Evolutionary conservation across 35 echinoderm and acorn worm species (phyloP), one percentile per base, ranked within the genome.

Genomic region (Holothuria glaberrima): DNA sequence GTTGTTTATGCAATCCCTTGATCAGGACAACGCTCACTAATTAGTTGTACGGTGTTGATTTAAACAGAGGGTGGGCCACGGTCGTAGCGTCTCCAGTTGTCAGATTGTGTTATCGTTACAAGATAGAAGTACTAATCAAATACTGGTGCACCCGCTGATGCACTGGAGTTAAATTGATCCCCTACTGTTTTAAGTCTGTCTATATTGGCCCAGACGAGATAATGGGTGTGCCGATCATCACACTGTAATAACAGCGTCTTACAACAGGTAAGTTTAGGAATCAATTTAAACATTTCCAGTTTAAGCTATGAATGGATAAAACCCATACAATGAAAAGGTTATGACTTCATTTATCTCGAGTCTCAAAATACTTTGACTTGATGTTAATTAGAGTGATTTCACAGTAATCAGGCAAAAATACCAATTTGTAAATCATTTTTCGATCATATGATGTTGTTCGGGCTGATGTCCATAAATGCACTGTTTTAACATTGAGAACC

Each of bases 21-120:
- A 25, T 30, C 50, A 17, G 12, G 13, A 9, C 0, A 54, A 54
- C 50, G 50, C 44, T 24, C 19, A 78, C 74, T 78, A 78, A 78
- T 78, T 78, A 78, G 74, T 20, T 48, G 18, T 5, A 78, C 44
- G n/a, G 74, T 78, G 74, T 78, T 78, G 74, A 48, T 78, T 78
- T 78, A 48, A 78, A 78, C 74, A n/a, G 44, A 78, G 74, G 74
- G 74, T 33, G 74, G 74, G 74, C 74, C 74, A 22, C 74, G 50
- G 74, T 33, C 74, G 24, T 10, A 24, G 50, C 74, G 74, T 78
- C 74, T 48, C 74, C 74, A 78, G 17, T 78, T 78, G 74, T 78
- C 74, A 78, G 50, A 48, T 21, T 41, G 44, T 78, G 74, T 78
- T 78, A 78, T 78, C 74, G 36, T 48, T 78, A 9, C 10, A 14